Evolutionary conservation across 1,140 invertebrate genomes (phyloP).

Genomic region (Hyphantria cunea): DNA sequence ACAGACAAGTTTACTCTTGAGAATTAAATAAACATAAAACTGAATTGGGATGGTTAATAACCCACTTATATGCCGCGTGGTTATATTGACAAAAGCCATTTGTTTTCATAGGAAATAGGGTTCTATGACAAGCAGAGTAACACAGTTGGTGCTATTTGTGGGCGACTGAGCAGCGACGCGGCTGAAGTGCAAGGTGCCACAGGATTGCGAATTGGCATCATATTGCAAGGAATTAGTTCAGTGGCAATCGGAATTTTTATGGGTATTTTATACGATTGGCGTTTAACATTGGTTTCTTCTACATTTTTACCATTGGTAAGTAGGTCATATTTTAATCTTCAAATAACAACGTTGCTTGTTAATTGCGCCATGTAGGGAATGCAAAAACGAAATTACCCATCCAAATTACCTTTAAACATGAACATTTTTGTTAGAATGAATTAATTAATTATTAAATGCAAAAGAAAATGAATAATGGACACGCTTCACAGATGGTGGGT

Average conservation of each 20-base stretch:
- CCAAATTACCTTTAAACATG: too few species aligned
- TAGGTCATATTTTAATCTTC: slow-evolving; percentile 13
- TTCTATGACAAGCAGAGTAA: slow-evolving; percentile 91
- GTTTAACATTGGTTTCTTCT: slow-evolving; percentile 89
- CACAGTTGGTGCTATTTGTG: slow-evolving; percentile 90
- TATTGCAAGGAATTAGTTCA: slow-evolving; percentile 90
- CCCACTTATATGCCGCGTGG: too few species aligned
- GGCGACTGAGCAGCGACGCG: slow-evolving; percentile 90
- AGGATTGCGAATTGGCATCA: slow-evolving; percentile 89
- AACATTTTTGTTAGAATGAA: too few species aligned
- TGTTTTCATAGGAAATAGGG: slow-evolving; percentile 86
- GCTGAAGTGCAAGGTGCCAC: slow-evolving; percentile 93
- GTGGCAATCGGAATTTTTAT: slow-evolving; percentile 87
- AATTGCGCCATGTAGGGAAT: too few species aligned
- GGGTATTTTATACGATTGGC: slow-evolving; percentile 90
- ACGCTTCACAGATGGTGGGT: slow-evolving; percentile 78
- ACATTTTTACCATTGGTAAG: slow-evolving; percentile 90
- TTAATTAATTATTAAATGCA: too few species aligned
- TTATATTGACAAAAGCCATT: too few species aligned
- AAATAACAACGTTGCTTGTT: too few species aligned
- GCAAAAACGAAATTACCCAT: too few species aligned
- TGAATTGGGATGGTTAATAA: too few species aligned
- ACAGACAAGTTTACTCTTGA: too few species aligned
- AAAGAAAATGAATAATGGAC: too few species aligned
- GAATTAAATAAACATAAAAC: too few species aligned